Evolutionary conservation across 2,888 invertebrate genomes (phyloP), one percentile per base, ranked within the genome.

Genomic region (Drosophila rubida): DNA sequence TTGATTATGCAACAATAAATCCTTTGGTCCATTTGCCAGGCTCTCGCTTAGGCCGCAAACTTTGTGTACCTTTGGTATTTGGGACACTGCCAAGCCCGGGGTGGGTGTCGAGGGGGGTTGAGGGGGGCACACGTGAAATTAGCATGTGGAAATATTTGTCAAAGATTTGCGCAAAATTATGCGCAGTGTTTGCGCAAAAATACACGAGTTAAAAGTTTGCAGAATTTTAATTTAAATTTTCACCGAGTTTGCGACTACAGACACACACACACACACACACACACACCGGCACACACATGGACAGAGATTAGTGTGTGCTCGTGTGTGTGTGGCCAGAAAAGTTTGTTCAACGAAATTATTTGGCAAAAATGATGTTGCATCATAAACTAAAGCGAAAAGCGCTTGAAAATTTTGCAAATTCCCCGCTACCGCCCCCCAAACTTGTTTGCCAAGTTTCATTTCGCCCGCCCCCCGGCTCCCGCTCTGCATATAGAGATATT

Each of bases 131-230:
- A 82, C 78, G 79, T 84, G 85, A 83, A 89, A 83, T 83, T 83
- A 88, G 87, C 89, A 83, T 88, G 89, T 72, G 85, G 75, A 83
- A 83, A 88, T 83, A 88, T 83, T 83, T 88, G 89, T 88, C 85
- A 88, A 83, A 89, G 83, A 83, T 83, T 83, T 89, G 82, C 69
- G 63, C 62, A 80, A 87, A 83, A 83, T 88, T 83, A 83, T 83
- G 82, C 87, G 87, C 89, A 82, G 89, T 82, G 89, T 82, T 82
- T 82, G 87, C 69, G 55, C 85, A 80, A 82, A 84, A 81, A 88
- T 77, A 87, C 72, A 72, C 69, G 63, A 63, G 60, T 51, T 61
- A 39, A 74, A 78, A 74, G 53, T 87, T 82, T 81, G 67, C 79
- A 73, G 67, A 87, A 85, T 87, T 82, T 82, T 82, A 87, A 82